Evolutionary conservation across 2,797 vertebrate species (phyloP), one percentile per base, ranked within the genome.

Genomic region (Manis pentadactyla): DNA sequence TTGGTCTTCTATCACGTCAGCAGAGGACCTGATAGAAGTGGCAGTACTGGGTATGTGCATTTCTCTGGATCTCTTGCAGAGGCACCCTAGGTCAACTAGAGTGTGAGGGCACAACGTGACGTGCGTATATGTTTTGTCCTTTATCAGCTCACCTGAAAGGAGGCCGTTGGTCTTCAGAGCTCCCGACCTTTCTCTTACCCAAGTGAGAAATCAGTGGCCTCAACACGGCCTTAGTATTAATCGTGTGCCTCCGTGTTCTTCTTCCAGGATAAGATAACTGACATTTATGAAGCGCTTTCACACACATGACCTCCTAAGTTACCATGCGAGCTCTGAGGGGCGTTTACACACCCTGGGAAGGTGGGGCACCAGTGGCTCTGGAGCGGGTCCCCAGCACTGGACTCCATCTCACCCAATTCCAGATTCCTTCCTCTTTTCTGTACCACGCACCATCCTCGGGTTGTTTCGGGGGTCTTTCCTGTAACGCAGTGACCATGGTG

Each of bases 401-500:
- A 66, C 8, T 68, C 18, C 29, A 81, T 49, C 64, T 69, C 23
- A 9, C 34, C 63, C 17, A 1, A 42, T n/a, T n/a, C n/a, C n/a
- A n/a, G n/a, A n/a, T n/a, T n/a, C n/a, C n/a, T n/a, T n/a, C n/a
- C 34, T 53, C 14, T 93, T 51, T 83, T 42, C 49, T 15, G 8
- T 42, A 42, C 49, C 37, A 7, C n/a, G n/a, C 12, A 12, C 17
- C 42, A 19, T 27, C 15, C 64, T 23, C 12, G 46, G 10, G 27
- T 42, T 7, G 4, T 61, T 61, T 37, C 27, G 21, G 12, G 39
- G 3, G 2, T 82, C 64, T 75, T 75, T 93, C 53, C 34, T 11
- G 3, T 39, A 39, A 39, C 37, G 37, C 37, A 3, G 18, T n/a
- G 85, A 1, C 3, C 3, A 0, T 9, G 31, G 27, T 18, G 42